Conservation (phyloP, 2,797 vertebrate species). For the Carcharodon carcharias region DNA sequence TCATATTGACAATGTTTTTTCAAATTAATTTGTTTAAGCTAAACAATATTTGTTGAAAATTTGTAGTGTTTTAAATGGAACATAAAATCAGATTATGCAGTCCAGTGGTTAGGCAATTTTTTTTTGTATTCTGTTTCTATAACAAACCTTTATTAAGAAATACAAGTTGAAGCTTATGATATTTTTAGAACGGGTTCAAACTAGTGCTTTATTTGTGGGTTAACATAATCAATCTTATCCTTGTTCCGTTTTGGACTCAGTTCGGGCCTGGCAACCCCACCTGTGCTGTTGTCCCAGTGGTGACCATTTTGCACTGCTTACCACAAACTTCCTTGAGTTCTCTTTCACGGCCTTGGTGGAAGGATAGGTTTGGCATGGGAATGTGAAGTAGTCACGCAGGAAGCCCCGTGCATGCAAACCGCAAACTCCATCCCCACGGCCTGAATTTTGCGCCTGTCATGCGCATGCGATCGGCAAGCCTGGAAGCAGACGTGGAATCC, state of each 20-base stretch:
- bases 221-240: background rate
- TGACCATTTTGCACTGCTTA: background rate
- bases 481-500: no score
- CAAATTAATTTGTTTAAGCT: background rate
- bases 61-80: background rate
- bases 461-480: no score
- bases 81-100: background rate
- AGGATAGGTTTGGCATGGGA: no score
- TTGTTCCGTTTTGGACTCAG: background rate
- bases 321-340: background rate
- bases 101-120: background rate
- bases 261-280: background rate
- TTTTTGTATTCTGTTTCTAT: background rate
- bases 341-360: background rate
- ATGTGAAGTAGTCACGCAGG: no score
- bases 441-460: no score
- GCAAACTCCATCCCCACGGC: background rate
- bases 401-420: no score
- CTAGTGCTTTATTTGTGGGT: background rate
- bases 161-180: background rate
- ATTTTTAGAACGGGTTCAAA: background rate
- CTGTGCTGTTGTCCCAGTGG: background rate
- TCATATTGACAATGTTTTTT: background rate
- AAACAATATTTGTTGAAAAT: background rate
- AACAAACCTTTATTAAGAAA: background rate